These are phyloP conservation scores for Aphaenogaster floridana DNA, from an alignment of 1,140 invertebrate species.

Conservation along the genomic window DNA sequence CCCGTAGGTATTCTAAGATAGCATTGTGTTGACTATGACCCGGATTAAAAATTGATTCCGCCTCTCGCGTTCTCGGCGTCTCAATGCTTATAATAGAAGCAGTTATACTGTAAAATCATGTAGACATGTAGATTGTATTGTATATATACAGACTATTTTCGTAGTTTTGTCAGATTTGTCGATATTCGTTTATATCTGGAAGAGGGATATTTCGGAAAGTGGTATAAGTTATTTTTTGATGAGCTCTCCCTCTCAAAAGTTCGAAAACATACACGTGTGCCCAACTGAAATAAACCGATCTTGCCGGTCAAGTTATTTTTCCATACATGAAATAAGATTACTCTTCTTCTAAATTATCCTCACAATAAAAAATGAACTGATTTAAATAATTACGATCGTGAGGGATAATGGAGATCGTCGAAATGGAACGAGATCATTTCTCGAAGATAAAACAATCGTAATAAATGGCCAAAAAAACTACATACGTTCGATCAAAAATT, in stretches of 20 bases:
- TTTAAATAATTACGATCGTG: background rate
- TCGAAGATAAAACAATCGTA: background rate
- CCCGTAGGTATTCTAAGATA: background rate
- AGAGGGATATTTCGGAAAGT: conserved; percentile 9
- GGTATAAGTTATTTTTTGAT: conserved; percentile 3
- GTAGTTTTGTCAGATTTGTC: background rate
- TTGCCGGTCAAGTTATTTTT: background rate
- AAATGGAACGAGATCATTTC: background rate
- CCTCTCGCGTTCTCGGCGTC: background rate
- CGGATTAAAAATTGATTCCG: conserved; percentile 76
- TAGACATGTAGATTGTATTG: background rate
- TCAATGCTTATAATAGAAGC: conserved; percentile 40
- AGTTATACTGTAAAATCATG: background rate
- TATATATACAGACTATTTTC: conserved; percentile 1
- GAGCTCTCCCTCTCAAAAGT: background rate
- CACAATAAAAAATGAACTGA: background rate
- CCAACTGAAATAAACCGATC: background rate
- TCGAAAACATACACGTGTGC: background rate
- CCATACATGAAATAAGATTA: background rate
- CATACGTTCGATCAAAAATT: background rate
- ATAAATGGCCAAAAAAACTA: background rate
- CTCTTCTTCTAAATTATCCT: background rate
- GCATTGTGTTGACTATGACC: conserved; percentile 74
- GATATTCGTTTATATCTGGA: conserved; percentile 1
- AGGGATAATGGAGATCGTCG: background rate